These are phyloP conservation scores for Stercorarius parasiticus DNA, from an alignment of 2,113 vertebrate genomes.

Conservation along the genomic window DNA sequence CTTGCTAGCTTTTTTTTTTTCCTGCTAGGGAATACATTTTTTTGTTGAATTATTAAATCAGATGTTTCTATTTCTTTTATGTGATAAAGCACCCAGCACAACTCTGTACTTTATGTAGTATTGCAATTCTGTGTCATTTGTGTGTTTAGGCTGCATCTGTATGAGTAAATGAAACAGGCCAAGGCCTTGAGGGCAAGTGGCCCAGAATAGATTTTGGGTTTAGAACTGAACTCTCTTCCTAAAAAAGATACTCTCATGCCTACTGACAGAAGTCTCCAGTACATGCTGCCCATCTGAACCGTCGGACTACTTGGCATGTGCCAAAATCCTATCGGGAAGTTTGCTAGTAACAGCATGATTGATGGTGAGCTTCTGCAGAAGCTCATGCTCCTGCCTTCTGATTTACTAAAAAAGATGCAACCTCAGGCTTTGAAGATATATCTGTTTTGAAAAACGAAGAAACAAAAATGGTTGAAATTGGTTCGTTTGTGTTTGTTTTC, in stretches of 20 bases:
- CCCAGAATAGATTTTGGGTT: not conserved
- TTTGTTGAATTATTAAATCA: not conserved
- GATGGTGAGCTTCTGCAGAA: not conserved
- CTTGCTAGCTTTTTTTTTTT: not conserved
- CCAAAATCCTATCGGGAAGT: not conserved
- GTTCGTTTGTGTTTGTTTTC: not conserved
- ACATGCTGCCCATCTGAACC: not conserved
- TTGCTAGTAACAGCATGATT: not conserved
- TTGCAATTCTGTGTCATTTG: not conserved
- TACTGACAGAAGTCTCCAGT: not conserved
- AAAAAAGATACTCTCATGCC: not conserved
- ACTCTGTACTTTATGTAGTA: not conserved
- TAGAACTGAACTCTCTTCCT: not conserved
- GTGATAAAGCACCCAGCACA: not conserved
- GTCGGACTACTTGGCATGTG: not conserved
- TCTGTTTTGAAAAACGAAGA: not conserved
- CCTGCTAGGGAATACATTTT: not conserved
- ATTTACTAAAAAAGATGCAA: not conserved
- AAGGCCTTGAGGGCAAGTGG: not conserved
- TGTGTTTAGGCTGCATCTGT: not conserved
- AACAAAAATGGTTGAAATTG: not conserved
- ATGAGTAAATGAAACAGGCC: not conserved
- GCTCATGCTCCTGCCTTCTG: not conserved
- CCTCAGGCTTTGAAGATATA: not conserved
- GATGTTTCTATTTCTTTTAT: not conserved